phyloP scores from a whole-genome alignment of 2,888 invertebrate species.

The Eupithecia dodoneata region DNA sequence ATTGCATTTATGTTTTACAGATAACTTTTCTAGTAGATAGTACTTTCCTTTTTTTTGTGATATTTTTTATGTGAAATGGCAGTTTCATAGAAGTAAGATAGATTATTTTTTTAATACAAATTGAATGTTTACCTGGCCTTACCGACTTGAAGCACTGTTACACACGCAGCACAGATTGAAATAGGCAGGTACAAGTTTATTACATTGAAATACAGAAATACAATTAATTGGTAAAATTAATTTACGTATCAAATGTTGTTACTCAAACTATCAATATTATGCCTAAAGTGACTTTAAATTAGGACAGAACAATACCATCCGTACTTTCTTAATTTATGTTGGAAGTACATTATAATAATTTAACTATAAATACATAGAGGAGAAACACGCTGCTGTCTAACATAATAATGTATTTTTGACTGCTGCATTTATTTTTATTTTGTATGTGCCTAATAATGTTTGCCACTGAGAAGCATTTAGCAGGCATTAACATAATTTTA shows the following conservation, averaged over 20 bases:
- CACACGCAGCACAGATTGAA: too few relatives aligned
- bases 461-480: not conserved
- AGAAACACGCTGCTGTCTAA: too few relatives aligned
- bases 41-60: not conserved
- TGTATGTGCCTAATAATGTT: not conserved
- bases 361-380: too few relatives aligned
- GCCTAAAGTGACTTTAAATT: not conserved
- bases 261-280: not conserved
- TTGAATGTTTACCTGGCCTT: not conserved
- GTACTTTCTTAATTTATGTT: not conserved
- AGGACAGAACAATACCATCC: not conserved
- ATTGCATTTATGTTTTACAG: not conserved
- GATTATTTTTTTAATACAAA: not conserved
- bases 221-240: too few relatives aligned
- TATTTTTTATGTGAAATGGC: not conserved
- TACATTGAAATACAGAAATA: not conserved
- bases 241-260: not conserved
- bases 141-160: not conserved
- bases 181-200: not conserved
- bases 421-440: not conserved
- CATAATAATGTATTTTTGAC: not conserved
- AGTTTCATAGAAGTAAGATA: not conserved
- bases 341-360: too few relatives aligned
- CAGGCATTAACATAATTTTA: not conserved
- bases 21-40: not conserved